These are phyloP conservation scores for Vandiemenella viatica DNA, from an alignment of 2,888 invertebrate species.

Conservation along the genomic window DNA sequence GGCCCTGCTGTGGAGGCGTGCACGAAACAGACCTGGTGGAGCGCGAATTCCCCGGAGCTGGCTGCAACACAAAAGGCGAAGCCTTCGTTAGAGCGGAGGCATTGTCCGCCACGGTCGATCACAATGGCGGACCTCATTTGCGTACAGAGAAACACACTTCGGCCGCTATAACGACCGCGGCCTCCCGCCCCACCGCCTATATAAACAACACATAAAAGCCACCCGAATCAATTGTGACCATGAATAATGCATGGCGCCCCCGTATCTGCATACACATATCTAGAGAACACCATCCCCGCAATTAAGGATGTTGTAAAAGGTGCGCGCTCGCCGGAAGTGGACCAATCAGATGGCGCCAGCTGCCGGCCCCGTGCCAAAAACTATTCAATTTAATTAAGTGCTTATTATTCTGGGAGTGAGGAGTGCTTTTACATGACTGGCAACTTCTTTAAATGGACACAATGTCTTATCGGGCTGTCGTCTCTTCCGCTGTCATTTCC, in stretches of 20 bases:
- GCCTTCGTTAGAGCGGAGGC: background rate
- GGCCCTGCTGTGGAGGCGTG: no score
- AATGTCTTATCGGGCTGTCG: no score
- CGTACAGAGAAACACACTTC: no score
- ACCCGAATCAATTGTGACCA: background rate
- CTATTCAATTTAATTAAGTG: background rate
- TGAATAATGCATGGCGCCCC: background rate
- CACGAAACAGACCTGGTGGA: no score
- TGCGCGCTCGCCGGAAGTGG: background rate
- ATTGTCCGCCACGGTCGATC: background rate
- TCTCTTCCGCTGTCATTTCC: no score
- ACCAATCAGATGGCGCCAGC: background rate
- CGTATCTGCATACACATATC: background rate
- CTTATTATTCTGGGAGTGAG: background rate
- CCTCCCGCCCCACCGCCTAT: background rate
- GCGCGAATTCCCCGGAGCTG: no score
- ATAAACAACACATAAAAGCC: background rate
- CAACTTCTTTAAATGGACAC: no score
- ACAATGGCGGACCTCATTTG: background rate
- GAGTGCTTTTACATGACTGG: background rate
- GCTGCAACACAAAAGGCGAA: background rate
- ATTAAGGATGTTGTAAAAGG: no score
- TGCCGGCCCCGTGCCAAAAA: background rate
- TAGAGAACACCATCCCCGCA: background rate
- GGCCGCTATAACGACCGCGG: no score